Conservation (phyloP, 2,888 invertebrate genomes). For the Drosophila testacea region DNA sequence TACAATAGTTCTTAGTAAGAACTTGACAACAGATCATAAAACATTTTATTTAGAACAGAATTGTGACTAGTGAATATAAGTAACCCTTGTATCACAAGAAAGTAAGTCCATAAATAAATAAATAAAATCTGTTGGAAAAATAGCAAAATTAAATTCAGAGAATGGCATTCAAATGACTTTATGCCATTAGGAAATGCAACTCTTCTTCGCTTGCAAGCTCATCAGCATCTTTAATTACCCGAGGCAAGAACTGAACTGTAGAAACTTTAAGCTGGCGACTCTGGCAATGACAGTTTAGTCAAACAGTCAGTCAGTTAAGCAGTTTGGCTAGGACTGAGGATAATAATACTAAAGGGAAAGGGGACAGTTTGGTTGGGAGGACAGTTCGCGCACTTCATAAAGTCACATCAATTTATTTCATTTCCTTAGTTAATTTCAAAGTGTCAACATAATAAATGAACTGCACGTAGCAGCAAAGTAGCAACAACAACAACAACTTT, state of each 20-base stretch:
- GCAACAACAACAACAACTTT: slow-evolving; percentile 25
- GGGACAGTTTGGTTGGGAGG: slow-evolving; percentile 19
- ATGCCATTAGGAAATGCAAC: not conserved
- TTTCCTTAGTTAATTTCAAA: slow-evolving; percentile 82
- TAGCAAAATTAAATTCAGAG: not conserved
- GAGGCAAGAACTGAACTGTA: slow-evolving; percentile 18
- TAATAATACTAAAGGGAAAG: not conserved
- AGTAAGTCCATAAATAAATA: no score
- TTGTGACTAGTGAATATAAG: no score
- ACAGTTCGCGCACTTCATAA: slow-evolving; percentile 77
- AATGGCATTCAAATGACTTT: slow-evolving; percentile 5
- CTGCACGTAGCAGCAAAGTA: slow-evolving; percentile 73
- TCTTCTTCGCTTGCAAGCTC: slow-evolving; percentile 50
- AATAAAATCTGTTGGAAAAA: not conserved
- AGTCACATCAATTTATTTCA: slow-evolving; percentile 82
- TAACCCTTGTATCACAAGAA: no score
- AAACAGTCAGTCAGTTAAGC: slow-evolving; percentile 16
- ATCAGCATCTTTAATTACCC: slow-evolving; percentile 67
- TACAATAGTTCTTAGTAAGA: no score
- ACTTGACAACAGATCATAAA: no score
- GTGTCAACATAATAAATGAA: slow-evolving; percentile 82
- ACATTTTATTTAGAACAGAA: no score
- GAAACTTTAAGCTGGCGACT: slow-evolving; percentile 52
- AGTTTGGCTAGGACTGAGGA: no score
- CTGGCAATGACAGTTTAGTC: slow-evolving; percentile 69